These are phyloP conservation scores for Hydrozoanthus gracilis DNA, from an alignment of 92 coral and sea anemone species.

Conservation along the genomic window DNA sequence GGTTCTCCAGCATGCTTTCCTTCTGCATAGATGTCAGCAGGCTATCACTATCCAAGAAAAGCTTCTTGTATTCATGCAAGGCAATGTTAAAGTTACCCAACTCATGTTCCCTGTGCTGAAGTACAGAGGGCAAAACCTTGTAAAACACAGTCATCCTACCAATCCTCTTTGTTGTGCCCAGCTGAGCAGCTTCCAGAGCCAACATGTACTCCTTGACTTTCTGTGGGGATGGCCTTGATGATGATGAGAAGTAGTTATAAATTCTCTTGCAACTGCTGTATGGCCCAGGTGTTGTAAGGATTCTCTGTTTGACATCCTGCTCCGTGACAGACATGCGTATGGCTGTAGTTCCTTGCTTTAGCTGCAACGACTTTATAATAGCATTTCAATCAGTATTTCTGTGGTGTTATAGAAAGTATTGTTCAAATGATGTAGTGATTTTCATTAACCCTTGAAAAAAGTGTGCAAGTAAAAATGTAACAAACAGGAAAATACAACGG, in stretches of 20 bases:
- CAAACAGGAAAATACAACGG: too few relatives aligned
- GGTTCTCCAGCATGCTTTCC: constrained; percentile 49
- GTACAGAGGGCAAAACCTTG: constrained; percentile 50
- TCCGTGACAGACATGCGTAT: constrained; percentile 36
- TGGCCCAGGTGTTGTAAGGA: constrained; percentile 57
- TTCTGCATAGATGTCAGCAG: constrained; percentile 53
- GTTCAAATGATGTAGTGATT: too few relatives aligned
- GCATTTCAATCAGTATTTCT: neutral
- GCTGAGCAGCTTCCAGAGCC: constrained; percentile 37
- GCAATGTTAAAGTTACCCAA: constrained; percentile 50
- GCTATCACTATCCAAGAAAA: constrained; percentile 49
- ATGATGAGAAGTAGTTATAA: constrained; percentile 61
- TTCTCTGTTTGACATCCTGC: constrained; percentile 49
- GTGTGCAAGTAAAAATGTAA: too few relatives aligned
- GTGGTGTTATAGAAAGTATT: too few relatives aligned
- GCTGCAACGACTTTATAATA: constrained; percentile 48
- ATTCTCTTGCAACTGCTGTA: constrained; percentile 54
- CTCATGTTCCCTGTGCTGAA: constrained; percentile 43
- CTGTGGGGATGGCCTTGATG: constrained; percentile 53
- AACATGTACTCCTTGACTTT: constrained; percentile 26
- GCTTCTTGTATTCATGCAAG: constrained; percentile 37
- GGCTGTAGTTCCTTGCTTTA: constrained; percentile 51
- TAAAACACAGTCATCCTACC: constrained; percentile 51
- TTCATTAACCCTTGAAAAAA: too few relatives aligned
- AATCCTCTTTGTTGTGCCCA: constrained; percentile 53